Conservation (phyloP, 2,113 vertebrate genomes). For the Eretmochelys imbricata region DNA sequence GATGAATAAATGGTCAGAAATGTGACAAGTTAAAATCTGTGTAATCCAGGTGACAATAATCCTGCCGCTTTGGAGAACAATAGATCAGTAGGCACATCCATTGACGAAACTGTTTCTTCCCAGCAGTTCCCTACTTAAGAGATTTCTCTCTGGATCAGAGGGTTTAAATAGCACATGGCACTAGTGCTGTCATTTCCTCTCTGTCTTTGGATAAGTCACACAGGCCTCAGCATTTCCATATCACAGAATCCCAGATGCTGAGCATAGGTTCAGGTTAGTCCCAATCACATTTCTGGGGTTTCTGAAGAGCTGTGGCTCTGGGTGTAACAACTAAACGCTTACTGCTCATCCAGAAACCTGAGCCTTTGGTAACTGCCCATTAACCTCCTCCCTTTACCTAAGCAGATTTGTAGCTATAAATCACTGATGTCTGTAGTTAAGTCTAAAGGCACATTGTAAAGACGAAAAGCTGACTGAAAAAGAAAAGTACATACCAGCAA, state of each 20-base stretch:
- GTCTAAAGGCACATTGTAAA: not conserved
- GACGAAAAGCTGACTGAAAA: slow-evolving; percentile 23
- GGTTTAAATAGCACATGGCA: slow-evolving; percentile 37
- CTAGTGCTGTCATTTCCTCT: slow-evolving; percentile 25
- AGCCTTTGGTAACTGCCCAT: slow-evolving; percentile 21
- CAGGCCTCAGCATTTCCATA: not conserved
- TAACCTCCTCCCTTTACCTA: slow-evolving; percentile 33
- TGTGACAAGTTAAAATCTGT: not conserved
- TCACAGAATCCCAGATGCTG: not conserved
- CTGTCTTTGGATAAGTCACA: slow-evolving; percentile 6
- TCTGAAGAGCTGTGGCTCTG: not conserved
- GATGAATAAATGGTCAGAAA: not conserved
- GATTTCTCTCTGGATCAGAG: slow-evolving; percentile 60
- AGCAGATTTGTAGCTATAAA: slow-evolving; percentile 70
- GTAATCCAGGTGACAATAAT: slow-evolving; percentile 27
- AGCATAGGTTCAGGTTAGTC: not conserved
- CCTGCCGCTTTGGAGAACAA: slow-evolving; percentile 27
- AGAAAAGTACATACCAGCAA: slow-evolving; percentile 55
- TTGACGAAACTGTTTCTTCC: slow-evolving; percentile 29
- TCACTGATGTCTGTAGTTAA: slow-evolving; percentile 45
- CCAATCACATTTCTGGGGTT: not conserved
- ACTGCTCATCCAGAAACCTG: slow-evolving; percentile 12
- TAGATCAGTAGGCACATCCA: not conserved
- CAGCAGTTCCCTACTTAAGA: slow-evolving; percentile 59
- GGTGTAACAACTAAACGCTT: not conserved